Evolutionary conservation across 2,888 invertebrate genomes (phyloP).

Genomic region (Lycia hirtaria): DNA sequence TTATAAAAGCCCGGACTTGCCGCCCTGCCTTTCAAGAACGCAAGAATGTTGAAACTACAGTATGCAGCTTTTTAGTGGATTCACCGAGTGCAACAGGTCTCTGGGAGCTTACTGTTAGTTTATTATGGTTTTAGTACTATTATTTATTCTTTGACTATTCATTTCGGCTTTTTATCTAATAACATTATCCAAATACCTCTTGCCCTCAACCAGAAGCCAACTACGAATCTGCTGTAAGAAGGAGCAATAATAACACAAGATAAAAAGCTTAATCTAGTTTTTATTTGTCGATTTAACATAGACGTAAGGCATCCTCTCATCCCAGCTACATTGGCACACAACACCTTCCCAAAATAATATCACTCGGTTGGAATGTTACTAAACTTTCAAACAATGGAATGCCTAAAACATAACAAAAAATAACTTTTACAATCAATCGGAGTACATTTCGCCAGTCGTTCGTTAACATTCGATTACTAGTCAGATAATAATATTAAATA

Average conservation of each 20-base stretch:
- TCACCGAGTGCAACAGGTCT: too few relatives aligned
- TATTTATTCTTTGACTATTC: too few relatives aligned
- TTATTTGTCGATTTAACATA: slow-evolving; percentile 85
- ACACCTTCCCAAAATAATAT: slow-evolving; percentile 73
- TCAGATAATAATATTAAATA: slow-evolving; percentile 48
- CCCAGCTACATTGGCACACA: slow-evolving; percentile 80
- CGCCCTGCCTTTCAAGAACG: too few relatives aligned
- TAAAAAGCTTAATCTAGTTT: slow-evolving; percentile 82
- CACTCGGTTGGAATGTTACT: slow-evolving; percentile 80
- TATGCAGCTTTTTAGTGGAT: too few relatives aligned
- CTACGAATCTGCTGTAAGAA: too few relatives aligned
- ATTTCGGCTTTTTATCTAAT: too few relatives aligned
- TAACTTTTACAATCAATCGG: slow-evolving; percentile 51
- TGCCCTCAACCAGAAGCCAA: too few relatives aligned
- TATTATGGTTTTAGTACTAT: too few relatives aligned
- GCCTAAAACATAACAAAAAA: slow-evolving; percentile 53
- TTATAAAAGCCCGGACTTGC: too few relatives aligned
- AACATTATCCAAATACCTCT: too few relatives aligned
- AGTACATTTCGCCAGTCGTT: slow-evolving; percentile 61
- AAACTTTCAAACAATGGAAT: slow-evolving; percentile 69
- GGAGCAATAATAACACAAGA: slow-evolving; percentile 56
- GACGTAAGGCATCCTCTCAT: slow-evolving; percentile 81
- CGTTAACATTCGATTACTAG: slow-evolving; percentile 62
- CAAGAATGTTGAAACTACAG: too few relatives aligned
- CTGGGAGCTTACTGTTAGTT: too few relatives aligned